A percentile compares a stretch with the other conserved stretches of the same genome.
Evolutionary conservation across 2,113 vertebrate genomes (phyloP).

Genomic region (Acrocephalus kingi): DNA sequence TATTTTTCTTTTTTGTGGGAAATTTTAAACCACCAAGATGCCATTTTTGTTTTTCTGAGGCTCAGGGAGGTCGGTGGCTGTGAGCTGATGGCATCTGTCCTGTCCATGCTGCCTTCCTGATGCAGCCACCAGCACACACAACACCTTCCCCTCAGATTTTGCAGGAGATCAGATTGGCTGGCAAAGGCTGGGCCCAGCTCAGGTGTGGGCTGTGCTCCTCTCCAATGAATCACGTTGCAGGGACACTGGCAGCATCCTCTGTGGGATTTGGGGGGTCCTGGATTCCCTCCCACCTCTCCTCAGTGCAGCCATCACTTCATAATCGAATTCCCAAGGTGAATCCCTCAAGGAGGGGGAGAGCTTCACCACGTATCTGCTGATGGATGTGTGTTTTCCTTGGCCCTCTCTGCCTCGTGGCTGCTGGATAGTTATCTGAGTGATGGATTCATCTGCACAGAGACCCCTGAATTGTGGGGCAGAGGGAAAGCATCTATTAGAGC

Average conservation of each 20-base stretch:
- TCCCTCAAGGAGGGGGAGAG: neutral
- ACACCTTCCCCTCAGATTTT: rapidly evolving
- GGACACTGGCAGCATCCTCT: neutral
- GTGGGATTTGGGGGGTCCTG: neutral
- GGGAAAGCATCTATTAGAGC: neutral
- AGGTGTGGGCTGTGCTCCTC: neutral
- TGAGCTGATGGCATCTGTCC: neutral
- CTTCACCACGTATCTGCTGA: neutral
- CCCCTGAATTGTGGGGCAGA: neutral
- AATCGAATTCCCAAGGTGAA: neutral
- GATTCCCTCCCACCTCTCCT: neutral
- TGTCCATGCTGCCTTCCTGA: neutral
- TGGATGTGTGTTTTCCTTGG: slow-evolving; percentile 24
- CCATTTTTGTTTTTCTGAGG: neutral
- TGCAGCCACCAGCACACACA: neutral
- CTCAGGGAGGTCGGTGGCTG: neutral
- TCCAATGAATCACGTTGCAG: rapidly evolving
- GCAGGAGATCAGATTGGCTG: neutral
- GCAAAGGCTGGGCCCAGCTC: neutral
- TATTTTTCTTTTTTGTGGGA: neutral
- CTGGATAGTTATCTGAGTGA: slow-evolving; percentile 19
- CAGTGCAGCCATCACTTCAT: rapidly evolving
- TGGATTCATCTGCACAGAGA: neutral
- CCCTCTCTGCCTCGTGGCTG: neutral
- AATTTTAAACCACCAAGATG: neutral